phyloP scores from a whole-genome alignment of 2,888 invertebrate species.

The Bursaphelenchus okinawaensis region DNA sequence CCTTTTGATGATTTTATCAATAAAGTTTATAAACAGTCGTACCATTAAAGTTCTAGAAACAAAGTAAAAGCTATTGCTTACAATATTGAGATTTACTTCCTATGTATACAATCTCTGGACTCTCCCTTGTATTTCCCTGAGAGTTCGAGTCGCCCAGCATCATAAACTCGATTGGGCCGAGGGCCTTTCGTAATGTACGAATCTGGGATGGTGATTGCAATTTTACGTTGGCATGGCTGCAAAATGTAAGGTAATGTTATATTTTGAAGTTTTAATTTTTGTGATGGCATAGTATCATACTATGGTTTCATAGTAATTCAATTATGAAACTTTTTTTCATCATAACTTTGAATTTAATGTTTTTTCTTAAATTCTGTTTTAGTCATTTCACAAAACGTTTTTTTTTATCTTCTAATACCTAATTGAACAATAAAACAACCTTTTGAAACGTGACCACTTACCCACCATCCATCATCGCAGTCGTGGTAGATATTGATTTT shows the following conservation, averaged over 20 bases:
- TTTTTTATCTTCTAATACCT: no score
- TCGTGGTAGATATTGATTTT: constrained; percentile 2
- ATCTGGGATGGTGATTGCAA: constrained; percentile 1
- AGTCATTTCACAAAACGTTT: no score
- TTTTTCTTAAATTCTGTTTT: no score
- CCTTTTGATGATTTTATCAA: not conserved
- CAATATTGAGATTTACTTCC: not conserved
- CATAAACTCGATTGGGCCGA: not conserved
- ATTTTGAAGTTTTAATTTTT: no score
- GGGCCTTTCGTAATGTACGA: not conserved
- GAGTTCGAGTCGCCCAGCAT: not conserved
- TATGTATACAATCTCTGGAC: not conserved
- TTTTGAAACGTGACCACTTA: no score
- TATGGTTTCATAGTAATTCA: no score
- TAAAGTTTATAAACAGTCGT: not conserved
- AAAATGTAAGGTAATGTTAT: no score
- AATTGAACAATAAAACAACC: no score
- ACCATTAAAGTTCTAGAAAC: not conserved
- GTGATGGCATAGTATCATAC: no score
- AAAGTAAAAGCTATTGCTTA: not conserved
- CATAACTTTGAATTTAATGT: no score
- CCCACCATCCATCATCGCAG: not conserved
- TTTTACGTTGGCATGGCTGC: constrained; percentile 2
- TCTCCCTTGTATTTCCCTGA: not conserved
- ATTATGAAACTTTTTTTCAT: no score